A percentile compares a stretch with the other conserved stretches of the same genome.
phyloP scores from a whole-genome alignment of 1,140 invertebrate species.

The Formica exsecta region DNA sequence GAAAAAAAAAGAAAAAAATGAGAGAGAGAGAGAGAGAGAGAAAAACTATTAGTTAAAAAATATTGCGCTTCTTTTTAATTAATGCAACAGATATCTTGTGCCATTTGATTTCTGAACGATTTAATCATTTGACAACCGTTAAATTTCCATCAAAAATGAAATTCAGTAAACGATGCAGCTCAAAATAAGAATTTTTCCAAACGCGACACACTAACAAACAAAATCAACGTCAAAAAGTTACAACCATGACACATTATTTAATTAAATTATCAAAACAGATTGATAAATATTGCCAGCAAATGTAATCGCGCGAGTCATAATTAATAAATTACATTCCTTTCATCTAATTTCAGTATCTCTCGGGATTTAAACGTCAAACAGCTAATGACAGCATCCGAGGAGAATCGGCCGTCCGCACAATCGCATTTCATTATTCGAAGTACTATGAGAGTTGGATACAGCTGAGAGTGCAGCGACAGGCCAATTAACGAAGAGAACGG shows the following conservation, averaged over 20 bases:
- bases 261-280: not conserved
- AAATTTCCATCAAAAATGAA: too few relatives aligned
- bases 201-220: not conserved
- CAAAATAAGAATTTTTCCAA: not conserved
- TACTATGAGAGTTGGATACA: slow-evolving; percentile 17
- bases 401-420: not conserved
- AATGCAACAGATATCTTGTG: not conserved
- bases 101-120: not conserved
- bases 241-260: not conserved
- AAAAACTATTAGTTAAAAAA: too few relatives aligned
- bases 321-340: slow-evolving; percentile 54
- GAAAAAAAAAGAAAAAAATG: slow-evolving; percentile 47
- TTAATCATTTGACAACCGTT: too few relatives aligned
- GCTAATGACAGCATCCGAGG: slow-evolving; percentile 20
- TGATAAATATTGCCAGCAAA: not conserved
- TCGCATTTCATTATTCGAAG: slow-evolving; percentile 60
- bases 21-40: slow-evolving; percentile 24
- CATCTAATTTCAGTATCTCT: slow-evolving; percentile 43
- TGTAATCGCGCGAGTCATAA: not conserved
- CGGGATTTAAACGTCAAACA: slow-evolving; percentile 57
- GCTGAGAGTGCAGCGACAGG: slow-evolving; percentile 2
- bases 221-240: not conserved
- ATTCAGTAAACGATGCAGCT: too few relatives aligned
- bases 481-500: slow-evolving; percentile 70
- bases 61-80: too few relatives aligned